Conservation (phyloP, 1,140 invertebrate genomes). For the Cecropterus lyciades region DNA sequence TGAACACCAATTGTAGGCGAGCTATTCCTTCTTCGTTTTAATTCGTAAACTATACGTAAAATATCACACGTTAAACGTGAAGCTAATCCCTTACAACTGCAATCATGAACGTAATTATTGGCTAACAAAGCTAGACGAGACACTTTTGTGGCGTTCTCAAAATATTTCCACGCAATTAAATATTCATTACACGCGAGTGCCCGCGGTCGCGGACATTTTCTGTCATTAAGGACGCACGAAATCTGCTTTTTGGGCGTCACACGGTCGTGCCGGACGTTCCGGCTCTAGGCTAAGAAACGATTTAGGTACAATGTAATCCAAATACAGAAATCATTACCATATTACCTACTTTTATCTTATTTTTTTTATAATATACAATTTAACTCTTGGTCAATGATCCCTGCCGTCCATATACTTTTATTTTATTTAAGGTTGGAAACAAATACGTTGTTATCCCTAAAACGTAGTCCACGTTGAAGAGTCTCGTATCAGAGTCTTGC, state of each 20-base stretch:
- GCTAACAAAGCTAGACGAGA: slow-evolving; percentile 49
- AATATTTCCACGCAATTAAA: slow-evolving; percentile 76
- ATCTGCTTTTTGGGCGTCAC: slow-evolving; percentile 46
- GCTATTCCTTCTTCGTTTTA: too few species aligned
- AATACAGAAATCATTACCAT: slow-evolving; percentile 21
- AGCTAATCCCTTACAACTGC: slow-evolving; percentile 16
- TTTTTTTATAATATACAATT: too few species aligned
- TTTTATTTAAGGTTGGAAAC: too few species aligned
- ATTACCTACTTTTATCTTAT: too few species aligned
- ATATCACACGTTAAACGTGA: not conserved
- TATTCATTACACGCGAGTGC: slow-evolving; percentile 68
- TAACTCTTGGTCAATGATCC: too few species aligned
- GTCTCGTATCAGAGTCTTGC: too few species aligned
- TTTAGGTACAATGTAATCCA: slow-evolving; percentile 29
- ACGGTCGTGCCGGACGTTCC: slow-evolving; percentile 41
- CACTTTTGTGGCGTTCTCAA: slow-evolving; percentile 49
- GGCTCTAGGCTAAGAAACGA: slow-evolving; percentile 43
- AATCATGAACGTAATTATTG: slow-evolving; percentile 35
- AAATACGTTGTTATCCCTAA: too few species aligned
- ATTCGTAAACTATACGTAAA: not conserved
- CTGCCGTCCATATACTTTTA: too few species aligned
- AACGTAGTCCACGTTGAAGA: too few species aligned
- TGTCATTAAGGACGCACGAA: slow-evolving; percentile 65
- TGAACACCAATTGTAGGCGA: too few species aligned
- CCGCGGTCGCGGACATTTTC: slow-evolving; percentile 56